Percentiles rank a stretch among this genome's conserved stretches.
Evolutionary conservation across 2,888 invertebrate species (phyloP).

Genomic region (Nephrotoma guestfalica): DNA sequence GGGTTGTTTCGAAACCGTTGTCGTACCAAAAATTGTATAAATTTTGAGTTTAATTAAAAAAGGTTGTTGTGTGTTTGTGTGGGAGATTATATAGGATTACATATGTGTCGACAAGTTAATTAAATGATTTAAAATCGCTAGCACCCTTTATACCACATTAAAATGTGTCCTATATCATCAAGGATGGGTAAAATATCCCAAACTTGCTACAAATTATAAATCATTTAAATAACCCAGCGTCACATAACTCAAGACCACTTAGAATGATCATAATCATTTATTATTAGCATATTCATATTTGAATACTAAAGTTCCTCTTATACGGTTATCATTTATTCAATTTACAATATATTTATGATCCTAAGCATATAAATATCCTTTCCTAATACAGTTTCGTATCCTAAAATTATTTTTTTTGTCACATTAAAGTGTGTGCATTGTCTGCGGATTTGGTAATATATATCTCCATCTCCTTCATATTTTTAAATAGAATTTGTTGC

Average conservation of each 20-base stretch:
- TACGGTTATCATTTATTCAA: background rate
- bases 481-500: too few relatives aligned
- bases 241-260: background rate
- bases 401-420: background rate
- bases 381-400: background rate
- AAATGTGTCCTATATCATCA: background rate
- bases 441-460: too few relatives aligned
- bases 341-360: background rate
- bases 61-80: background rate
- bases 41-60: background rate
- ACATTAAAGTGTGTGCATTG: too few relatives aligned
- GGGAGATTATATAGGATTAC: background rate
- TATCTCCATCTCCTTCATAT: too few relatives aligned
- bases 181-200: background rate
- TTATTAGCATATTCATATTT: background rate
- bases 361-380: background rate
- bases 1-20: background rate
- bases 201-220: background rate
- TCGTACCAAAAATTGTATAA: background rate
- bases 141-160: background rate
- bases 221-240: background rate
- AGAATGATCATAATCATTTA: background rate
- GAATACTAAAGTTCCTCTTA: background rate
- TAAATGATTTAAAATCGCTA: background rate
- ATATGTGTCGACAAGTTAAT: background rate